These are phyloP conservation scores for Corapipo altera DNA, from an alignment of 2,113 vertebrate genomes.

Conservation along the genomic window DNA sequence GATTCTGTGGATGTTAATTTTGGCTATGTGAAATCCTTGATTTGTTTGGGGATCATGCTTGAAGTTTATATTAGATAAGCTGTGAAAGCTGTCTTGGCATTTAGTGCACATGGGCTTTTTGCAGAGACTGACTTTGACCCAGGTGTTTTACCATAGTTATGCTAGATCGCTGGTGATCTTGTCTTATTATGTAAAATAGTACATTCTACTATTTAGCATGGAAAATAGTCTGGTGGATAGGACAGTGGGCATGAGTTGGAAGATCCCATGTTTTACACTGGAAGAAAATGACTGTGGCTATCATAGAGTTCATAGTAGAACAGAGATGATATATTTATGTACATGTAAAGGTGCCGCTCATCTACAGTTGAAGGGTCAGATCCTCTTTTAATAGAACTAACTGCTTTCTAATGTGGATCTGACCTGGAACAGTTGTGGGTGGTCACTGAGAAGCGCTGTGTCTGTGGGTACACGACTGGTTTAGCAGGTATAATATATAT, in stretches of 20 bases:
- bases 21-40: background rate
- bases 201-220: rapidly evolving
- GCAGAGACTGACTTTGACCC: background rate
- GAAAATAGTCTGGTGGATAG: background rate
- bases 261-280: background rate
- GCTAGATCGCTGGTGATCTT: background rate
- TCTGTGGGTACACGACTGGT: background rate
- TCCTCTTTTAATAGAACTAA: background rate
- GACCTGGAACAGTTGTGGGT: background rate
- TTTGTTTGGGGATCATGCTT: background rate
- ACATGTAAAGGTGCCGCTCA: background rate
- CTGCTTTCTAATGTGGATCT: background rate
- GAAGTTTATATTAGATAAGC: background rate
- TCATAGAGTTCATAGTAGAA: background rate
- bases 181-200: background rate
- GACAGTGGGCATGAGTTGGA: background rate
- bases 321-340: background rate
- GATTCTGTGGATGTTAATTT: background rate
- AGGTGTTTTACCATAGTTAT: background rate
- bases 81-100: background rate
- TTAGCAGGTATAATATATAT: background rate
- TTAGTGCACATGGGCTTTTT: background rate
- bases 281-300: background rate
- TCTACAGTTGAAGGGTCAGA: background rate
- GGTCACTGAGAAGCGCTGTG: background rate